Base-by-base conservation (phyloP, 2,797 vertebrate genomes). In the Champsocephalus gunnari region DNA sequence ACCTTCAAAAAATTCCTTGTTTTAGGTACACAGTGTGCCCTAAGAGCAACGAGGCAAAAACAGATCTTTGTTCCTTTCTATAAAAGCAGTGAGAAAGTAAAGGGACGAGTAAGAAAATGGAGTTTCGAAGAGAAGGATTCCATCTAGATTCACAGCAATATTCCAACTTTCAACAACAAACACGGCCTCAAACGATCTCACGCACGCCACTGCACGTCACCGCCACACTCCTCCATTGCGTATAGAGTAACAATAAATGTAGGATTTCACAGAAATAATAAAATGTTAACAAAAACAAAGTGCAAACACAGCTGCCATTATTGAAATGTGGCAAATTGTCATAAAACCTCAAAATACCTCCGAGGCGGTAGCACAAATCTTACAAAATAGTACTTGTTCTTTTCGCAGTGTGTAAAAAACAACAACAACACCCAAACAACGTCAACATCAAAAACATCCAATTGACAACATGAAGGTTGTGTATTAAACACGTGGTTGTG, bases 221-320 rank as follows among this genome's bases (percentile, higher is more conserved):
- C 81, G 81, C 77, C 91, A 92, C 91, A 90, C 91, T 83, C 88
- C 86, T 94, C 90, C 90, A 84, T 91, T 80, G 82, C 92, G 87
- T 89, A 91, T 74, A 90, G 89, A 91, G 92, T 91, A 88, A 91
- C 88, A 91, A 93, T 90, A 91, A 91, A 92, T 91, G 90, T 90
- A 91, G 92, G 90, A 95, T 94, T 95, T 95, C 94, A 95, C 93
- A 95, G 93, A 95, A 94, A 95, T 94, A 93, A 95, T 94, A 93
- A 92, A 89, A 93, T 89, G 88, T 82, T 89, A 91, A 93, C 87
- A 90, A 92, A 93, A 92, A 92, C 90, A 94, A 94, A 94, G 94
- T 95, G 95, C 94, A 94, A 94, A 93, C 91, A 93, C 90, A 93
- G 92, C 91, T 92, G 94, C 93, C 92, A 86, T 91, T 88, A 80